Percentiles rank a stretch among this genome's conserved stretches.
Evolutionary conservation across 2,888 invertebrate genomes (phyloP).

Genomic region (Prostheceraeus crozeri): DNA sequence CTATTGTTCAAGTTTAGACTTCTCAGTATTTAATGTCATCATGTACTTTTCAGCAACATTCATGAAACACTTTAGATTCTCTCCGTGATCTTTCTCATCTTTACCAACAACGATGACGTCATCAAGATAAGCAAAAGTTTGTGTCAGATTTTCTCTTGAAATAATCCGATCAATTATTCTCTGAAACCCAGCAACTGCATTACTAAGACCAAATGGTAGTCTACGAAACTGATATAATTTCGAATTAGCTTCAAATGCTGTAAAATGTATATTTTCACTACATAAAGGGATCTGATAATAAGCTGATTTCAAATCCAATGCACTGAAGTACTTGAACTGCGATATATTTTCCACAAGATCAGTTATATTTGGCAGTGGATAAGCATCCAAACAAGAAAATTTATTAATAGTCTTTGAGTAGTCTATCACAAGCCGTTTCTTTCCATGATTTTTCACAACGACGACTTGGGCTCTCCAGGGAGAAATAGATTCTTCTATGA

Average conservation of each 20-base stretch:
- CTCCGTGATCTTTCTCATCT: background rate
- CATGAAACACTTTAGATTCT: conserved; percentile 14
- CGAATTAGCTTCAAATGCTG: conserved; percentile 30
- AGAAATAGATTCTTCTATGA: conserved; percentile 32
- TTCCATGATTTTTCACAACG: conserved; percentile 24
- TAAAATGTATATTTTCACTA: conserved; percentile 19
- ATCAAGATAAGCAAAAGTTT: conserved; percentile 27
- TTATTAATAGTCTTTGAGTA: conserved; percentile 33
- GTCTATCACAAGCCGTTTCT: conserved; percentile 33
- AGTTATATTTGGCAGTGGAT: conserved; percentile 34
- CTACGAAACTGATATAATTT: conserved; percentile 26
- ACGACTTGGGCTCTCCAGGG: conserved; percentile 34
- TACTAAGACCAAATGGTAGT: conserved; percentile 30
- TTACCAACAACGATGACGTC: conserved; percentile 10
- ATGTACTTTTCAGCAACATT: background rate
- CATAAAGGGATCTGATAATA: conserved; percentile 32
- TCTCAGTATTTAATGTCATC: conserved; percentile 21
- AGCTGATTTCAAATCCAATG: conserved; percentile 27
- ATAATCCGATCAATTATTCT: conserved; percentile 20
- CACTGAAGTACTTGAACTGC: conserved; percentile 22
- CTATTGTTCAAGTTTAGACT: background rate
- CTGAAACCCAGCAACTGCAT: conserved; percentile 29
- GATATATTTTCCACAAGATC: conserved; percentile 34
- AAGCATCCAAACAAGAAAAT: conserved; percentile 32
- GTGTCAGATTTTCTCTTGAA: conserved; percentile 11